Evolutionary conservation across 1,140 invertebrate genomes (phyloP).

Genomic region (Sogatella furcifera): DNA sequence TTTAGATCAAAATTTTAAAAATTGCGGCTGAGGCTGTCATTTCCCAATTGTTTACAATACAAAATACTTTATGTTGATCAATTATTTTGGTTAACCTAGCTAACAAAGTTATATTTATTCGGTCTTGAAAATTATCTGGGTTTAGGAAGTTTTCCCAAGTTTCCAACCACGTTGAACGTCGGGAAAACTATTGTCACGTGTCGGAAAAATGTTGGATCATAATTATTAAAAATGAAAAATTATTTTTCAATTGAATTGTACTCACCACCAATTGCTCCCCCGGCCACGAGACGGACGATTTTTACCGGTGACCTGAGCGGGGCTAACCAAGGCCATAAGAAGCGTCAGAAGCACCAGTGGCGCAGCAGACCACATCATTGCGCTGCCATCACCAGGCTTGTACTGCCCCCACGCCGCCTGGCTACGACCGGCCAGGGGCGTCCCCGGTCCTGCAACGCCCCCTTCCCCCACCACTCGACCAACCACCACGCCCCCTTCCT

Average conservation of each 20-base stretch:
- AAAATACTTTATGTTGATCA: no score
- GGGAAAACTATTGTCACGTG: no score
- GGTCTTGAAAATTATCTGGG: no score
- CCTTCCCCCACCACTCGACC: background rate
- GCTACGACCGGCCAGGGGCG: background rate
- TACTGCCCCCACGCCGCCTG: background rate
- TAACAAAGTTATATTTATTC: no score
- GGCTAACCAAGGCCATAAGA: slow-evolving; percentile 1
- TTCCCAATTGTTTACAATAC: no score
- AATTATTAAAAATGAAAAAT: no score
- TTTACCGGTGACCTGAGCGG: background rate
- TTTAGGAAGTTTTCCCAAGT: no score
- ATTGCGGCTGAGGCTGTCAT: no score
- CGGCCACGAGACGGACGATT: background rate
- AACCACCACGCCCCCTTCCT: background rate
- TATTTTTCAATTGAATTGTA: background rate
- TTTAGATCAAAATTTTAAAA: no score
- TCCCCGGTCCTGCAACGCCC: background rate
- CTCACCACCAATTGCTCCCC: background rate
- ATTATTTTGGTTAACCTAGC: no score
- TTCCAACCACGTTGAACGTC: no score
- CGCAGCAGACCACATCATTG: background rate
- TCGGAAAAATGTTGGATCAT: no score
- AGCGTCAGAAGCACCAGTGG: background rate
- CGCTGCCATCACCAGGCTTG: background rate